phyloP scores from a whole-genome alignment of 2,888 invertebrate species.

The Nudaria mundana region DNA sequence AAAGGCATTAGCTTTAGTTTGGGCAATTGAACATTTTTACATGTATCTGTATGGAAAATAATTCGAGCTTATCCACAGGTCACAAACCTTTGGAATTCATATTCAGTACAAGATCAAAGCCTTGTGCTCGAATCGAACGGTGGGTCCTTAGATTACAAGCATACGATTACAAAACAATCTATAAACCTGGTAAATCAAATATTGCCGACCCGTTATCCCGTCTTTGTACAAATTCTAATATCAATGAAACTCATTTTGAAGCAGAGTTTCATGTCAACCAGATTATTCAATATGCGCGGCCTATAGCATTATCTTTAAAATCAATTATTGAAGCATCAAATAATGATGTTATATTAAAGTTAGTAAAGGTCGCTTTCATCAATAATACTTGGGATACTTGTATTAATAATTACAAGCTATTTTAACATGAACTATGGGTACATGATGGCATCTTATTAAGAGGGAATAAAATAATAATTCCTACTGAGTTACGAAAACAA shows the following conservation, averaged over 20 bases:
- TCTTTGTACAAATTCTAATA: background rate
- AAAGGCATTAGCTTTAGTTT: constrained; percentile 8
- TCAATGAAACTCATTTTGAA: background rate
- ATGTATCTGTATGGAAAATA: too few species aligned
- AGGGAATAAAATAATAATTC: constrained; percentile 4
- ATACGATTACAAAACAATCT: background rate
- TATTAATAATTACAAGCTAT: background rate
- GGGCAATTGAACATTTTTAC: background rate
- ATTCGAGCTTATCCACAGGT: constrained; percentile 18
- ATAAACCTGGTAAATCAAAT: background rate
- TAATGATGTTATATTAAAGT: constrained; percentile 1
- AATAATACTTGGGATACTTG: background rate
- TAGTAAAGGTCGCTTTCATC: background rate
- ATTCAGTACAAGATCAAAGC: constrained; percentile 22
- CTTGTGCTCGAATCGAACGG: constrained; percentile 23
- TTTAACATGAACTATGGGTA: background rate
- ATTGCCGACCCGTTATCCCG: background rate
- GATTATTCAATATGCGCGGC: background rate
- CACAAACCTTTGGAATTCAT: constrained; percentile 20
- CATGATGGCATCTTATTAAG: background rate
- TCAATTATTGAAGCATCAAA: background rate
- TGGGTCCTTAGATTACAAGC: background rate
- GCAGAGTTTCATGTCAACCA: background rate
- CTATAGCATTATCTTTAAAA: background rate
- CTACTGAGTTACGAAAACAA: background rate